These are phyloP conservation scores for Ptychochromis oligacanthus DNA, from an alignment of 2,113 vertebrate species.

Conservation along the genomic window DNA sequence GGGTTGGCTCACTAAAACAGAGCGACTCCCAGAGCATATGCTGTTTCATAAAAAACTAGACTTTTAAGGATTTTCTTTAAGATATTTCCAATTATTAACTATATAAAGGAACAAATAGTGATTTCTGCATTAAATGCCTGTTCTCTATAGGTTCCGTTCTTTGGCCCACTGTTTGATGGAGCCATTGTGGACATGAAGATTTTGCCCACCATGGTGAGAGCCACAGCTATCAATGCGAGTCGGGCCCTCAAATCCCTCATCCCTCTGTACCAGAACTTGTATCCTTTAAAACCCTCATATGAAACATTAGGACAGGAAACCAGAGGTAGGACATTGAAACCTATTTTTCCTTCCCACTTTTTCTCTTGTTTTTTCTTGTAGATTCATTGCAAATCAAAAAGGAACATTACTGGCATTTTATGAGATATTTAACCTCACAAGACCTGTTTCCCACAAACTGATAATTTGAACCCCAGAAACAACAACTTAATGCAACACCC, in stretches of 20 bases:
- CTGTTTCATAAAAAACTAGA: neutral
- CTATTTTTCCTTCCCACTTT: neutral
- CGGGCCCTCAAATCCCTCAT: slow-evolving; percentile 96
- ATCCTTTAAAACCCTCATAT: slow-evolving; percentile 84
- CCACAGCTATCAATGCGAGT: slow-evolving; percentile 98
- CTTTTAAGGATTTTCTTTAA: neutral
- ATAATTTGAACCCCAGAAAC: neutral
- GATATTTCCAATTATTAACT: neutral
- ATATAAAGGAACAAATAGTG: neutral
- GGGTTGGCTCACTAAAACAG: neutral
- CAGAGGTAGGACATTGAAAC: slow-evolving; percentile 15
- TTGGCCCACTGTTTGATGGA: slow-evolving; percentile 97
- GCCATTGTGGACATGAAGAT: slow-evolving; percentile 98
- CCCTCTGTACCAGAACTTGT: slow-evolving; percentile 99
- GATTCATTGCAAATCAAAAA: neutral
- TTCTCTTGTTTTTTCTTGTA: neutral
- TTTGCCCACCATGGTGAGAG: slow-evolving; percentile 95
- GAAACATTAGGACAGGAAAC: neutral
- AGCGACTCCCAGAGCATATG: neutral
- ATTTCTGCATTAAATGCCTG: neutral
- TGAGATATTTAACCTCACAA: neutral
- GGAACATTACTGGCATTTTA: neutral
- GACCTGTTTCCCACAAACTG: neutral
- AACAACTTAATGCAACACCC: neutral
- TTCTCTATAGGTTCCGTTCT: slow-evolving; percentile 90